phyloP scores from a whole-genome alignment of 92 coral and sea anemone genomes.

The Bergia puertoricense region DNA sequence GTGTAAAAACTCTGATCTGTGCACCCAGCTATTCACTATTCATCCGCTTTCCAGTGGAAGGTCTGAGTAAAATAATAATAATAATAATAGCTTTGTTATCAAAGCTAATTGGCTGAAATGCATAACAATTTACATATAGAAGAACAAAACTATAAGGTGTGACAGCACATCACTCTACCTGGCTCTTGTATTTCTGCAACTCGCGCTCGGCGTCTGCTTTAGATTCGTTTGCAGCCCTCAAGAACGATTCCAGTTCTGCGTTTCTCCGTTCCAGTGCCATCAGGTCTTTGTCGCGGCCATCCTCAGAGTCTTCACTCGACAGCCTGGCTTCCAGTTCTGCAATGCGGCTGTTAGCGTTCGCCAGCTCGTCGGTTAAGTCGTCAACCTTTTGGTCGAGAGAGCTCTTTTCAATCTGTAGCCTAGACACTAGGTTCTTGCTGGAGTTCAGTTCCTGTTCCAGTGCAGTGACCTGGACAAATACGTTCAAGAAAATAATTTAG shows the following conservation, averaged over 20 bases:
- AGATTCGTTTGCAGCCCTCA: conserved; percentile 68
- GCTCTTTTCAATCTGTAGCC: conserved; percentile 59
- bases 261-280: conserved; percentile 51
- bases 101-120: no score
- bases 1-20: no score
- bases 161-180: not conserved
- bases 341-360: conserved; percentile 62
- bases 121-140: no score
- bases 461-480: conserved; percentile 40
- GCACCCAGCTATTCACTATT: no score
- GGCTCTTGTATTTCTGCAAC: conserved; percentile 65
- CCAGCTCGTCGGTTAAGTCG: conserved; percentile 74
- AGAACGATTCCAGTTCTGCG: conserved; percentile 72
- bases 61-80: no score
- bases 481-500: not conserved
- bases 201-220: conserved; percentile 67
- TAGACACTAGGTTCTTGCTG: conserved; percentile 53
- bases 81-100: no score
- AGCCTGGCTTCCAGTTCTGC: conserved; percentile 71
- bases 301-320: conserved; percentile 58
- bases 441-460: conserved; percentile 77
- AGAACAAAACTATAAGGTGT: no score
- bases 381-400: conserved; percentile 60
- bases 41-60: no score
- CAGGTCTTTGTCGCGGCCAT: conserved; percentile 54